These are phyloP conservation scores for Periparus ater DNA, from an alignment of 2,797 vertebrate genomes.

Conservation along the genomic window DNA sequence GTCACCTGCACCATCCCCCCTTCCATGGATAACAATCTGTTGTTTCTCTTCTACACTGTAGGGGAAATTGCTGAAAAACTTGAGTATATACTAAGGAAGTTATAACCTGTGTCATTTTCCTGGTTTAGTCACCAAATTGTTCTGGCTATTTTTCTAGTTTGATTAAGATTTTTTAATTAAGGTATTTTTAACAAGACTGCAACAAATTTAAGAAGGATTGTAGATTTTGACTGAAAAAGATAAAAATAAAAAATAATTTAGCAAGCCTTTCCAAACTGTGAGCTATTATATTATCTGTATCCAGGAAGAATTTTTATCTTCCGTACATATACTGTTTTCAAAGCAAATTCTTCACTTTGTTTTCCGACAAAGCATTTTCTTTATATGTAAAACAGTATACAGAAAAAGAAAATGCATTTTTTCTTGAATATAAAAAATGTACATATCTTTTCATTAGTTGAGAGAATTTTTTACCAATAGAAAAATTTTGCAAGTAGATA, in stretches of 20 bases:
- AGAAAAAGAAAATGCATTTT: not conserved
- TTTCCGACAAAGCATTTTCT: not conserved
- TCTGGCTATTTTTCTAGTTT: not conserved
- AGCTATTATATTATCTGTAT: not conserved
- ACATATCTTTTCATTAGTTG: not conserved
- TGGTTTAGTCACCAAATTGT: not conserved
- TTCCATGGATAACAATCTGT: not conserved
- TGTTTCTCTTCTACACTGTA: not conserved
- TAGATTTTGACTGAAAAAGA: not conserved
- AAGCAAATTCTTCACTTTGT: not conserved
- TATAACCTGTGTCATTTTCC: not conserved
- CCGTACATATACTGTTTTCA: not conserved
- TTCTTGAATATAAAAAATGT: not conserved
- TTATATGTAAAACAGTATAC: not conserved
- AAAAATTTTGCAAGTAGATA: not conserved
- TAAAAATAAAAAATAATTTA: not conserved
- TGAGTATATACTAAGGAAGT: not conserved
- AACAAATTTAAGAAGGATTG: not conserved
- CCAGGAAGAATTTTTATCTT: not conserved
- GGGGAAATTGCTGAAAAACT: not conserved
- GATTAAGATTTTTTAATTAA: not conserved
- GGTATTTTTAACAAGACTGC: not conserved
- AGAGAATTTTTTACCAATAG: not conserved
- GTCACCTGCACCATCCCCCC: not conserved
- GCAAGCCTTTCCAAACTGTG: not conserved